Percentiles rank a stretch among this genome's conserved stretches.
Conservation (phyloP, 2,797 vertebrate species). For the Sciaenops ocellatus region DNA sequence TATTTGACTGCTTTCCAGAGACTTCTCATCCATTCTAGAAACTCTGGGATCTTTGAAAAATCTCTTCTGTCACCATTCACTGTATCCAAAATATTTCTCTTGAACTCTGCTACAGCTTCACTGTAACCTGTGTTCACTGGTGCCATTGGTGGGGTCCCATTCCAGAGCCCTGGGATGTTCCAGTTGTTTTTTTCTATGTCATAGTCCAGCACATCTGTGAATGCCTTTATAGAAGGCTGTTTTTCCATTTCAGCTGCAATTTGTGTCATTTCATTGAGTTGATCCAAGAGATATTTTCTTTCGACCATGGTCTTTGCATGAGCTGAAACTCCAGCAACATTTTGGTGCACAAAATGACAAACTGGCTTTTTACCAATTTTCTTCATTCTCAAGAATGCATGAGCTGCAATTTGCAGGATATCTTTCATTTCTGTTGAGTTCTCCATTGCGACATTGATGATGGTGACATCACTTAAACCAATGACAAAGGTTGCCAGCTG, state of each 20-base stretch:
- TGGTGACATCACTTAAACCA: slow-evolving; percentile 76
- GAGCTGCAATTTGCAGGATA: slow-evolving; percentile 72
- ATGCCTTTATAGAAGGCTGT: slow-evolving; percentile 15
- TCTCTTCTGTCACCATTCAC: slow-evolving; percentile 57
- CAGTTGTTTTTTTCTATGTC: slow-evolving; percentile 77
- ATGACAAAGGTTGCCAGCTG: slow-evolving; percentile 79
- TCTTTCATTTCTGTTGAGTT: slow-evolving; percentile 76
- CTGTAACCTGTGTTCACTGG: slow-evolving; percentile 85
- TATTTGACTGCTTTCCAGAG: slow-evolving; percentile 82
- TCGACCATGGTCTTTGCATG: slow-evolving; percentile 53
- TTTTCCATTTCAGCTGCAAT: slow-evolving; percentile 77
- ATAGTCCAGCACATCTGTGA: slow-evolving; percentile 79
- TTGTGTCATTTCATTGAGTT: slow-evolving; percentile 75
- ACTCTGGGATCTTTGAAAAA: slow-evolving; percentile 75
- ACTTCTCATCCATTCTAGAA: slow-evolving; percentile 79
- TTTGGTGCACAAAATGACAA: slow-evolving; percentile 83
- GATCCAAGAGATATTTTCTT: slow-evolving; percentile 60
- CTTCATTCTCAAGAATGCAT: slow-evolving; percentile 79
- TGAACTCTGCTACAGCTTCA: slow-evolving; percentile 78
- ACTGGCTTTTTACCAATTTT: slow-evolving; percentile 64
- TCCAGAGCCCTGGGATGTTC: slow-evolving; percentile 87
- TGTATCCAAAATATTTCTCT: slow-evolving; percentile 75
- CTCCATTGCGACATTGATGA: slow-evolving; percentile 77
- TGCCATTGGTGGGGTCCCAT: slow-evolving; percentile 87
- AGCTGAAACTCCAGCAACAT: slow-evolving; percentile 71